Evolutionary conservation across 2,797 vertebrate species (phyloP).

Genomic region (Benthosema pterotum): DNA sequence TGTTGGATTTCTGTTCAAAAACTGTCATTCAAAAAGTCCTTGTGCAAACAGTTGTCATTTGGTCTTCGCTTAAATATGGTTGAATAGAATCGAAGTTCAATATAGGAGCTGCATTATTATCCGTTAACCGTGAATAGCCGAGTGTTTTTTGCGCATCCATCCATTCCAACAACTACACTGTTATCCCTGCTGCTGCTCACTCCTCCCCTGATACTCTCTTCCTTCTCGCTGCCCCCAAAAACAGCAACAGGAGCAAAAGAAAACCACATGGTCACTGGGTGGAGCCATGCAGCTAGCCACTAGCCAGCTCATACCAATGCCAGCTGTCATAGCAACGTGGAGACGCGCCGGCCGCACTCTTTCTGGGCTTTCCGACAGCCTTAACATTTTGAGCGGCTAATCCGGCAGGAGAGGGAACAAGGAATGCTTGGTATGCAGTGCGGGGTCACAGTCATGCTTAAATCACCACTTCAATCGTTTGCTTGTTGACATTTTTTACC

Average conservation of each 20-base stretch:
- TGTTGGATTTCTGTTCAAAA: neutral
- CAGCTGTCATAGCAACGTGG: slow-evolving; percentile 49
- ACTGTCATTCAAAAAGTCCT: neutral
- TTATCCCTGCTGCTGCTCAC: neutral
- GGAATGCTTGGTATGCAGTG: slow-evolving; percentile 50
- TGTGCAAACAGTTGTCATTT: no score
- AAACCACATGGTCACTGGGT: slow-evolving; percentile 56
- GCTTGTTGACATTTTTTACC: slow-evolving; percentile 32
- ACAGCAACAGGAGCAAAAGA: slow-evolving; percentile 44
- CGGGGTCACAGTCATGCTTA: slow-evolving; percentile 32
- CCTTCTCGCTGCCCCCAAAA: slow-evolving; percentile 3
- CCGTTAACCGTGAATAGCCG: neutral
- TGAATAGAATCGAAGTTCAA: no score
- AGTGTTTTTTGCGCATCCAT: slow-evolving; percentile 4
- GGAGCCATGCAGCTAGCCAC: slow-evolving; percentile 59
- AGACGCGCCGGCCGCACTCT: slow-evolving; percentile 37
- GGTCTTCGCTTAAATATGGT: no score
- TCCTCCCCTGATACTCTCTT: neutral
- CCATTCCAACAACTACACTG: neutral
- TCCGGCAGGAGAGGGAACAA: slow-evolving; percentile 21
- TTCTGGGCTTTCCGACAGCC: slow-evolving; percentile 37
- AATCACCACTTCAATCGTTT: slow-evolving; percentile 46
- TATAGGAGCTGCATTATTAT: no score
- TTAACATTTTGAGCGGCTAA: slow-evolving; percentile 8
- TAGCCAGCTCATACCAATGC: slow-evolving; percentile 11